These are phyloP conservation scores for Camelus bactrianus DNA, from an alignment of 2,113 vertebrate species.

Conservation along the genomic window DNA sequence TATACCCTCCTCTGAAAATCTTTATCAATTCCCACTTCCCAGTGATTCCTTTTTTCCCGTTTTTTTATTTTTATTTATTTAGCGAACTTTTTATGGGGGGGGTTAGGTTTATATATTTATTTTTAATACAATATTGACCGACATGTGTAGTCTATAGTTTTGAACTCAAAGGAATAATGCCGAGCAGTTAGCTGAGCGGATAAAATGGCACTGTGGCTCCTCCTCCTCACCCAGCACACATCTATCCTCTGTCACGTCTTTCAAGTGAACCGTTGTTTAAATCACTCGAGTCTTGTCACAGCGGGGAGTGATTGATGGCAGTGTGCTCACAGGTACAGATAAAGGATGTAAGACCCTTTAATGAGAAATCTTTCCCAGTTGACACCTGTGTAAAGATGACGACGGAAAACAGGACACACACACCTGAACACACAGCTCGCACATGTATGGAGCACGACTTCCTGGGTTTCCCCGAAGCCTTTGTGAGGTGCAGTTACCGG, in stretches of 20 bases:
- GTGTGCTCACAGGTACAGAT: not conserved
- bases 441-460: not conserved
- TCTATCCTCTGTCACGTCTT: not conserved
- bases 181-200: not conserved
- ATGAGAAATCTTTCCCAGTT: not conserved
- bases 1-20: conserved; percentile 80
- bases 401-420: not conserved
- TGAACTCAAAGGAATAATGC: not conserved
- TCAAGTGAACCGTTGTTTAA: not conserved
- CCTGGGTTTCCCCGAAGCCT: not conserved
- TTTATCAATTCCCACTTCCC: not conserved
- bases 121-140: not conserved
- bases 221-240: not conserved
- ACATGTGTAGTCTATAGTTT: not conserved
- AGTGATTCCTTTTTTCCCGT: not conserved
- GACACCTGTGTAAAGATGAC: not conserved
- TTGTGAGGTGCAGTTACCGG: not conserved
- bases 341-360: not conserved
- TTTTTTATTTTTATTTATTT: no score
- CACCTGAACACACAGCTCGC: not conserved
- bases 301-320: not conserved
- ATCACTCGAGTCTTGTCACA: not conserved
- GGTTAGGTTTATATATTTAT: no score
- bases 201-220: not conserved
- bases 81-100: no score